Evolutionary conservation across 2,797 vertebrate genomes (phyloP).

Genomic region (Lophotriccus pileatus): DNA sequence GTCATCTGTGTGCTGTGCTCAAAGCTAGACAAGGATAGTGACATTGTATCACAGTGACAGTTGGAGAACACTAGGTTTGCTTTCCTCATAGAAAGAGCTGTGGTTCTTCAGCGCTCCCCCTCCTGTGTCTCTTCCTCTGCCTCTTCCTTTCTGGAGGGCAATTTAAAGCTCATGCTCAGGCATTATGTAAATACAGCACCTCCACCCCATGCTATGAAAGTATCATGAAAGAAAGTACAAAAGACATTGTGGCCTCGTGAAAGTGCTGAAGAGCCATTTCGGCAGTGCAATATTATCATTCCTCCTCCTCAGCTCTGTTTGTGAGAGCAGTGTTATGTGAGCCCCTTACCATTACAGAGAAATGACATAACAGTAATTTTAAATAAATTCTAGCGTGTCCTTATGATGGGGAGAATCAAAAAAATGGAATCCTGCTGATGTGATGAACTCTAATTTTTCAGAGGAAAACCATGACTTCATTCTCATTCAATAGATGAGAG

Average conservation of each 20-base stretch:
- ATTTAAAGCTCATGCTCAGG: neutral
- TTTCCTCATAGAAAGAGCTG: neutral
- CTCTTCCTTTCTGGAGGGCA: neutral
- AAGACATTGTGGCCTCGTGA: neutral
- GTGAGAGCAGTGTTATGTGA: neutral
- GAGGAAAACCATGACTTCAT: neutral
- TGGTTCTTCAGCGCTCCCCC: neutral
- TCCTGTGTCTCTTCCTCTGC: neutral
- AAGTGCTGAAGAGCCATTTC: neutral
- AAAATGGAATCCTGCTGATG: neutral
- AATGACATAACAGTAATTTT: neutral
- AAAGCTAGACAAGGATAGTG: neutral
- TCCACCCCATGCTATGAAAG: neutral
- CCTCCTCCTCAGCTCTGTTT: neutral
- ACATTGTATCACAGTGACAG: no score
- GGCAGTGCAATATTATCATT: neutral
- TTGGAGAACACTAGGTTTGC: neutral
- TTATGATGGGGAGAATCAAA: neutral
- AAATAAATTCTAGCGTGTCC: neutral
- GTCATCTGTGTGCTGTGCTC: neutral
- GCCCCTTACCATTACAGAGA: neutral
- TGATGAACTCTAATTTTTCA: constrained; percentile 17
- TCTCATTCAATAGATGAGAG: neutral
- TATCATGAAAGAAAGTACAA: neutral
- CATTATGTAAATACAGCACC: neutral